Evolutionary conservation across 2,113 vertebrate genomes (phyloP).

Genomic region (Anhinga rufa): DNA sequence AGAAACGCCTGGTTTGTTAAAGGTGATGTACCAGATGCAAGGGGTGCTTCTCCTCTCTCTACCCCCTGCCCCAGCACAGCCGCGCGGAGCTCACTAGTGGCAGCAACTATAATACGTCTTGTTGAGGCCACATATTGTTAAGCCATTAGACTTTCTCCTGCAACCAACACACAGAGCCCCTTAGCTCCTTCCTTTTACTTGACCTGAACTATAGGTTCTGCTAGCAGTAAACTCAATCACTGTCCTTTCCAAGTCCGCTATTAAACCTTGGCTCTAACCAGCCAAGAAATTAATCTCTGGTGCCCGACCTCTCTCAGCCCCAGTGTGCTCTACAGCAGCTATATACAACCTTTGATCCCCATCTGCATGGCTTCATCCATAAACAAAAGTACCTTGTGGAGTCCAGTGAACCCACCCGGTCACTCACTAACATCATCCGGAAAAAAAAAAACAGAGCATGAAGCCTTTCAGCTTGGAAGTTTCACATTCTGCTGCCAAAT

Average conservation of each 20-base stretch:
- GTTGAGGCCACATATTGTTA: conserved; percentile 40
- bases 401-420: not conserved
- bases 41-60: not conserved
- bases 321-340: conserved; percentile 44
- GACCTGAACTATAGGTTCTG: conserved; percentile 50
- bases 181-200: conserved; percentile 19
- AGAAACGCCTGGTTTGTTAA: not conserved
- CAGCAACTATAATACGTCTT: not conserved
- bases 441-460: not conserved
- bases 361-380: conserved; percentile 52
- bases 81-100: not conserved
- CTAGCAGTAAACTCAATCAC: conserved; percentile 64
- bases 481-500: not conserved
- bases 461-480: not conserved
- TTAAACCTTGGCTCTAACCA: conserved; percentile 70
- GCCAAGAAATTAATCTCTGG: conserved; percentile 65
- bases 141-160: conserved; percentile 44
- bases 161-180: not conserved
- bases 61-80: not conserved
- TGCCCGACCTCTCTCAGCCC: conserved; percentile 42
- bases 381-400: conserved; percentile 41
- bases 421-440: not conserved
- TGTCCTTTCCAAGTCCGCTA: conserved; percentile 65
- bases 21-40: not conserved
- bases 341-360: conserved; percentile 34